Base-by-base conservation (phyloP, 2,113 vertebrate genomes). In the Salminus brasiliensis region DNA sequence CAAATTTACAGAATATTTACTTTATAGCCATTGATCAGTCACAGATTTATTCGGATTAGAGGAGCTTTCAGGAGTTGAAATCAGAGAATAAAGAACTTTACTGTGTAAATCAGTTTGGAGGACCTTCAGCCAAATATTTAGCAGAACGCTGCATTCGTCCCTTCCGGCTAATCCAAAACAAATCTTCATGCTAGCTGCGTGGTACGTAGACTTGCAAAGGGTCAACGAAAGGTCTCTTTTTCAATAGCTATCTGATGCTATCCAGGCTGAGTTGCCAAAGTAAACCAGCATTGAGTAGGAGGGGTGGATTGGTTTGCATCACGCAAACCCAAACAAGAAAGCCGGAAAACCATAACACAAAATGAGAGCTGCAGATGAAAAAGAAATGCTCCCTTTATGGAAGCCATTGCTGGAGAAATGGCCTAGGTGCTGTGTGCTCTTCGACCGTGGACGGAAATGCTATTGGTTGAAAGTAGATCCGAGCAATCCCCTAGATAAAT, bases 231-330 rank as follows among this genome's bases (percentile, higher is more conserved):
- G 12, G 5, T 13, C 23, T 21, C 9, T 13, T 39, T 16, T 69
- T 36, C 63, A 65, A 62, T 23, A 21, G 59, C 29, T 34, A 71
- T 30, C 60, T 16, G 70, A 84, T 65, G 70, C 13, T 21, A 62
- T 70, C 45, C 16, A 47, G 53, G 43, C 18, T 25, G 39, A 10
- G 53, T 41, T 65, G 39, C 74, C 75, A 81, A 81, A 47, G 45
- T 73, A 84, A 84, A 74, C 79, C 53, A 55, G 70, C 13, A 30
- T 25, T 36, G 43, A 30, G 27, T 63, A 32, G 15, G 55, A 34
- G 45, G 59, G 57, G 27, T 69, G 53, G 16, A 41, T 62, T 34
- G 30, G 62, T 77, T 45, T 72, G 60, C 57, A 73, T 80, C 63
- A 47, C 18, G 43, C 62, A 65, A 60, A 70, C 15, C 47, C 72